A percentile compares a stretch with the other conserved stretches of the same genome.
These are phyloP conservation scores for Sceloporus tristichus DNA, from an alignment of 2,113 vertebrate genomes.

Conservation along the genomic window DNA sequence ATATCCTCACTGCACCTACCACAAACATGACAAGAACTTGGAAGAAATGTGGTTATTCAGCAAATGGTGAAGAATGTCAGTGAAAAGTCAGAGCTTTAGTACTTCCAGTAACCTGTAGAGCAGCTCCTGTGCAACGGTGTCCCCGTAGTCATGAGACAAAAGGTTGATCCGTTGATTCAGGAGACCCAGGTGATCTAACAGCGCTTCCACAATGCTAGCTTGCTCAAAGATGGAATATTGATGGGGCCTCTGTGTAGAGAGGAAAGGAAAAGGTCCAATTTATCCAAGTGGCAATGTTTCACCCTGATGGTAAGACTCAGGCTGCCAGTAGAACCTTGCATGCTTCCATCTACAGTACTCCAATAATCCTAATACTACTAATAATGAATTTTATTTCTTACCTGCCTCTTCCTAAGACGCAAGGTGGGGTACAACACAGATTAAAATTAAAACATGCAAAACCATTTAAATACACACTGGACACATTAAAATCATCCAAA, in stretches of 20 bases:
- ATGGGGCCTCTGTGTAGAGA: conserved; percentile 84
- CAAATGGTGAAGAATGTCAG: rapidly evolving
- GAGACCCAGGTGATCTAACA: conserved; percentile 87
- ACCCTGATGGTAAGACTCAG: background rate
- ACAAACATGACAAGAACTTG: too few relatives aligned
- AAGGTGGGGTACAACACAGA: too few relatives aligned
- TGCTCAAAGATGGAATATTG: conserved; percentile 96
- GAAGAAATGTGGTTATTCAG: too few relatives aligned
- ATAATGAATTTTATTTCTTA: too few relatives aligned
- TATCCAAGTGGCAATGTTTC: too few relatives aligned
- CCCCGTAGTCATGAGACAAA: conserved; percentile 93
- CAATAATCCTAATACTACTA: too few relatives aligned
- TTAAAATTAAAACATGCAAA: too few relatives aligned
- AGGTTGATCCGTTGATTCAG: conserved; percentile 86
- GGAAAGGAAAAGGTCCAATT: background rate
- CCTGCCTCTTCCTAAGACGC: too few relatives aligned
- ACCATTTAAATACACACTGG: too few relatives aligned
- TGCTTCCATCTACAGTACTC: too few relatives aligned
- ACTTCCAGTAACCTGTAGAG: conserved; percentile 86
- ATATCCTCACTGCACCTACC: too few relatives aligned
- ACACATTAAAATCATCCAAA: too few relatives aligned
- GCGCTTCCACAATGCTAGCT: conserved; percentile 89
- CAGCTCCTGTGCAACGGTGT: conserved; percentile 94
- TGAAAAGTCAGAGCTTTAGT: background rate
- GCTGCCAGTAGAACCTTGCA: background rate